phyloP scores from a whole-genome alignment of 2,113 vertebrate genomes.

The Podarcis cretensis region DNA sequence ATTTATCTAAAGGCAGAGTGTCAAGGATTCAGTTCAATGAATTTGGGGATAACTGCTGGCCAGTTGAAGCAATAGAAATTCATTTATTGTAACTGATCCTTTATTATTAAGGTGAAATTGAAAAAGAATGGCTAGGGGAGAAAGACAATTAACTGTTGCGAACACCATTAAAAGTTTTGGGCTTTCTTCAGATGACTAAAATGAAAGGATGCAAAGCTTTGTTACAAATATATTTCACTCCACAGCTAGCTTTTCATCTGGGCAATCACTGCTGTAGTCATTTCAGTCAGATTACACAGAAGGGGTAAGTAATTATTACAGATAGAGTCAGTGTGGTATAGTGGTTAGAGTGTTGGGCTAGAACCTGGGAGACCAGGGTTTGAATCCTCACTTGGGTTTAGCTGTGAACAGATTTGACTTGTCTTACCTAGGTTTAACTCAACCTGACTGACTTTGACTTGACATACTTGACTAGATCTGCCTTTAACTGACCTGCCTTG shows the following conservation, averaged over 20 bases:
- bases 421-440: too few relatives aligned
- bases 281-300: neutral
- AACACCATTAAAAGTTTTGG: neutral
- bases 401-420: too few relatives aligned
- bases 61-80: conserved; percentile 35
- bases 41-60: conserved; percentile 14
- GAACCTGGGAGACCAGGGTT: too few relatives aligned
- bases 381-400: too few relatives aligned
- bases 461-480: too few relatives aligned
- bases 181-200: conserved; percentile 47
- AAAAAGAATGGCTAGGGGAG: conserved; percentile 36
- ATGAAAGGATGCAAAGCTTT: conserved; percentile 41
- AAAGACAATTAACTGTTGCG: conserved; percentile 30
- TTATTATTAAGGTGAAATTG: conserved; percentile 52
- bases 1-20: conserved; percentile 6
- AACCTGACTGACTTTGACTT: too few relatives aligned
- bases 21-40: conserved; percentile 31
- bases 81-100: conserved; percentile 49
- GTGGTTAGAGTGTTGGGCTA: too few relatives aligned
- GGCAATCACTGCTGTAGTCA: neutral
- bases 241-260: neutral
- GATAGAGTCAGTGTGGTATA: neutral
- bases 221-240: conserved; percentile 10
- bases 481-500: too few relatives aligned
- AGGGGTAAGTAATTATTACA: neutral